These are phyloP conservation scores for Vidua chalybeata DNA, from an alignment of 2,113 vertebrate genomes.

Conservation along the genomic window DNA sequence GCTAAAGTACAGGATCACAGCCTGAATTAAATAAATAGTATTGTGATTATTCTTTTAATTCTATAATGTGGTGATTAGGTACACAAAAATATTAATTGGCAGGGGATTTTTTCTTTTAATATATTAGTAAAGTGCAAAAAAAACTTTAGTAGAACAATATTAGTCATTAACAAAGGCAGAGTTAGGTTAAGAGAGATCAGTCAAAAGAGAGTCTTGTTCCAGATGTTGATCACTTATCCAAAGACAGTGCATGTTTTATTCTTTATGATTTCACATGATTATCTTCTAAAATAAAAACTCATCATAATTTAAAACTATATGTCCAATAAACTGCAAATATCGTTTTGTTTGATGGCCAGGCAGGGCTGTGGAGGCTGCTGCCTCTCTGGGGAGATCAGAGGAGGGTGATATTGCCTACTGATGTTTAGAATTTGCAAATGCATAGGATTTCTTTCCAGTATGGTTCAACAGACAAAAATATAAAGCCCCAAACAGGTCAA, in stretches of 20 bases:
- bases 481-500: not conserved
- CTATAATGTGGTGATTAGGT: not conserved
- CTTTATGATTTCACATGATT: not conserved
- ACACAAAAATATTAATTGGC: not conserved
- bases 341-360: not conserved
- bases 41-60: not conserved
- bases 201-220: not conserved
- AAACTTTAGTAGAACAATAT: not conserved
- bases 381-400: not conserved
- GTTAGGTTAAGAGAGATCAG: not conserved
- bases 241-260: not conserved
- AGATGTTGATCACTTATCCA: not conserved
- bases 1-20: not conserved
- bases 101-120: not conserved
- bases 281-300: not conserved
- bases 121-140: not conserved
- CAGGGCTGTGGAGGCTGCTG: not conserved
- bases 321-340: not conserved
- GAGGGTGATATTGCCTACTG: not conserved
- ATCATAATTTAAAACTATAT: not conserved
- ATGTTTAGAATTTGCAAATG: not conserved
- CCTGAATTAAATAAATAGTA: not conserved
- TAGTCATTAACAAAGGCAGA: not conserved
- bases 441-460: not conserved
- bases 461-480: not conserved